Percentiles rank a stretch among this genome's conserved stretches.
Conservation (phyloP, 2,113 vertebrate species). For the Prochilodus magdalenae region DNA sequence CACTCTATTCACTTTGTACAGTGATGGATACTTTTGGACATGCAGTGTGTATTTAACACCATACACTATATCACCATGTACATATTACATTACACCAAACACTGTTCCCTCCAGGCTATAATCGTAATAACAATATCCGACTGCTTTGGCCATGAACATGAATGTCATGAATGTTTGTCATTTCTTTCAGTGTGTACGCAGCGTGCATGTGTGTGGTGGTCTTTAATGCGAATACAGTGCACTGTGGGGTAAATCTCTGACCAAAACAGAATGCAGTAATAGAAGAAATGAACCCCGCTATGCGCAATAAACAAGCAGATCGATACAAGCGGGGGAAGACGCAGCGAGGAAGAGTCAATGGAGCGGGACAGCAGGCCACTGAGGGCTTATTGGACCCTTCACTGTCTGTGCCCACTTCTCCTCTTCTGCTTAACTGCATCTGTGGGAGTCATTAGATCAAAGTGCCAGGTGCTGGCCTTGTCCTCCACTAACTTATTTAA, state of each 20-base stretch:
- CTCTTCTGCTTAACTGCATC: constrained; percentile 42
- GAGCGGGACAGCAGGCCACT: not conserved
- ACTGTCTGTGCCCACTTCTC: constrained; percentile 14
- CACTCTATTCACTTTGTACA: too few relatives aligned
- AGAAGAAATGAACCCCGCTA: constrained; percentile 45
- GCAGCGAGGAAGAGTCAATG: constrained; percentile 34
- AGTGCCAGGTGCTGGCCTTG: constrained; percentile 5
- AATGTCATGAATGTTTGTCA: not conserved
- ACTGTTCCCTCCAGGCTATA: not conserved
- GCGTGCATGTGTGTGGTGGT: not conserved
- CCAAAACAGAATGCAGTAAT: constrained; percentile 43
- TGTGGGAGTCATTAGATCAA: constrained; percentile 44
- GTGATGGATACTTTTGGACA: too few relatives aligned
- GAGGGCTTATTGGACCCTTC: not conserved
- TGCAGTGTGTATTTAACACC: too few relatives aligned
- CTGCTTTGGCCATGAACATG: not conserved
- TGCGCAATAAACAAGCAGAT: constrained; percentile 58
- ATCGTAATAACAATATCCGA: not conserved
- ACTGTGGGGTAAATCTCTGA: constrained; percentile 3
- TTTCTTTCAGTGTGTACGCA: not conserved
- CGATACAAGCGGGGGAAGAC: constrained; percentile 54
- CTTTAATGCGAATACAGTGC: not conserved
- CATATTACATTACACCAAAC: too few relatives aligned
- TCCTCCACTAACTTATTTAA: constrained; percentile 25
- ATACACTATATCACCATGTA: too few relatives aligned